phyloP scores from a whole-genome alignment of 2,113 vertebrate genomes.

The Cyprinodon brontotheroides region DNA sequence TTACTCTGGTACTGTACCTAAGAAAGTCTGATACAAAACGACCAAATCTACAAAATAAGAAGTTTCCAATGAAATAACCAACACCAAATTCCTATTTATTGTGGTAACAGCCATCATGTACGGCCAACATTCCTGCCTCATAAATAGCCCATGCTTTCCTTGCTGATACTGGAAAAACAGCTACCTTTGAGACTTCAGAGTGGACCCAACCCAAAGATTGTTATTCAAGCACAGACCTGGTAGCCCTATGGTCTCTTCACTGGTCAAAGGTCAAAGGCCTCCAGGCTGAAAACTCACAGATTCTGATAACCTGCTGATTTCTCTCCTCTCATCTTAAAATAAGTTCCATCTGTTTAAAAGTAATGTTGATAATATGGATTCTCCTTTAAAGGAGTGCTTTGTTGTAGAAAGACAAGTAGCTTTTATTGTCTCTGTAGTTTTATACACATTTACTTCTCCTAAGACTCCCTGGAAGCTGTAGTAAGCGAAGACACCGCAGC shows the following conservation, averaged over 20 bases:
- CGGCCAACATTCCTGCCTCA: too few relatives aligned
- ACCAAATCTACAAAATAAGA: not conserved
- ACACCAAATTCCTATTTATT: not conserved
- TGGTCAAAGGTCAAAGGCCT: not conserved
- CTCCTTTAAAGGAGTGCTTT: conserved; percentile 45
- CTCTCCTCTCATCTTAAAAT: not conserved
- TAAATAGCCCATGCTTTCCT: not conserved
- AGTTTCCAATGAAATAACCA: not conserved
- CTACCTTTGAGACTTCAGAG: not conserved
- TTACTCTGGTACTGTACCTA: too few relatives aligned
- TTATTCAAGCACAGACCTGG: not conserved
- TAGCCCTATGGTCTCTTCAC: not conserved
- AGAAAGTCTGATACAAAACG: not conserved
- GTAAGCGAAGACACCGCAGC: conserved; percentile 39
- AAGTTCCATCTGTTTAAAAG: conserved; percentile 28
- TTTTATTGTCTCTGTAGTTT: conserved; percentile 47
- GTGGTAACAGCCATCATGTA: too few relatives aligned
- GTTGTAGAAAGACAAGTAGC: conserved; percentile 43
- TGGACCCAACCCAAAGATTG: not conserved
- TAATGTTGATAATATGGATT: conserved; percentile 22
- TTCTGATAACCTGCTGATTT: not conserved
- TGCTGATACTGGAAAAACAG: not conserved
- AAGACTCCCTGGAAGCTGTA: conserved; percentile 30
- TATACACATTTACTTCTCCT: conserved; percentile 37
- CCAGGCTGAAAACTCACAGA: not conserved